Percentiles rank a stretch among this genome's conserved stretches.
phyloP scores from a whole-genome alignment of 2,888 invertebrate species.

The Pollenia labialis region DNA sequence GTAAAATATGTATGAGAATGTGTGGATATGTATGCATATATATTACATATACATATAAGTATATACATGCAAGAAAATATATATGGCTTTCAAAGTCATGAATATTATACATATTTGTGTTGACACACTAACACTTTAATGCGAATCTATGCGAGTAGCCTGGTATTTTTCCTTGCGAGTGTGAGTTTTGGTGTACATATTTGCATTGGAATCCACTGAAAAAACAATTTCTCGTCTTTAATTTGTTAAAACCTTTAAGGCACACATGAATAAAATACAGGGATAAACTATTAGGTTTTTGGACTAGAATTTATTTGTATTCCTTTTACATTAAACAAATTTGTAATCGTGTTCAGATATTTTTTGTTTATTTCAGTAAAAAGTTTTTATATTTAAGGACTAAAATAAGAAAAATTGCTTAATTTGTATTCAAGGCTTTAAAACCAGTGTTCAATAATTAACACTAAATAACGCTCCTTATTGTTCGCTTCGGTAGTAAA shows the following conservation, averaged over 20 bases:
- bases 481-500: no score
- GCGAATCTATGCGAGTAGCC: conserved; percentile 10
- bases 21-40: neutral
- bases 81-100: conserved; percentile 56
- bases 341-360: conserved; percentile 7
- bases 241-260: conserved; percentile 53
- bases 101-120: conserved; percentile 70
- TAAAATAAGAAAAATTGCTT: no score
- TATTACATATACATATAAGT: neutral
- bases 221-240: conserved; percentile 38
- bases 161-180: neutral
- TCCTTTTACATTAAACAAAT: conserved; percentile 10
- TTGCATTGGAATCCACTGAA: neutral
- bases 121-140: conserved; percentile 71
- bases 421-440: no score
- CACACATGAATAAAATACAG: conserved; percentile 8
- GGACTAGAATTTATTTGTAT: neutral
- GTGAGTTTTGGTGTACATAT: neutral
- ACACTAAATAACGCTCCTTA: no score
- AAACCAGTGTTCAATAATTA: no score
- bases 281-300: neutral
- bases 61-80: neutral
- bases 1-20: conserved; percentile 3
- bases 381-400: neutral
- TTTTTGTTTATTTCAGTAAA: neutral